These are phyloP conservation scores for Drosophila erecta DNA, from an alignment of 1,140 invertebrate genomes.

Conservation along the genomic window DNA sequence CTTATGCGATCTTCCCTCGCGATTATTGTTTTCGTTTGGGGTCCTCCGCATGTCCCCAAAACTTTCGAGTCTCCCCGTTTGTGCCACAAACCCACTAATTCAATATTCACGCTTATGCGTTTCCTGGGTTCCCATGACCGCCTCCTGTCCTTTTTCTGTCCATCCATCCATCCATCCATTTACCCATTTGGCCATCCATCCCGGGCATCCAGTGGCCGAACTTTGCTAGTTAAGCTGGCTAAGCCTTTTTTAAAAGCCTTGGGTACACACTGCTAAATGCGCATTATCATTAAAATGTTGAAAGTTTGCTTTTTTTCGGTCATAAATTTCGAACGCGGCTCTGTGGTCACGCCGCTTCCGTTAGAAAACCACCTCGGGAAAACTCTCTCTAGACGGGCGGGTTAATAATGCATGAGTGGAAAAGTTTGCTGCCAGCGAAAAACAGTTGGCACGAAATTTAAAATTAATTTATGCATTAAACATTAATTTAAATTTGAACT, in stretches of 20 bases:
- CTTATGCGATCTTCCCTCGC: constrained; percentile 3
- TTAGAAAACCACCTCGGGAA: constrained; percentile 46
- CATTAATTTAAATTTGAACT: constrained; percentile 52
- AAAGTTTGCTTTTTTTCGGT: constrained; percentile 68
- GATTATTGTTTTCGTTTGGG: constrained; percentile 30
- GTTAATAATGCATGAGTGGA: constrained; percentile 71
- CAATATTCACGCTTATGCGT: constrained; percentile 76
- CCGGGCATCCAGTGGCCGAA: constrained; percentile 34
- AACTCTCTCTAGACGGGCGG: constrained; percentile 37
- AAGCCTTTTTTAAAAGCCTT: constrained; percentile 82
- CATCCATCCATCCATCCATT: constrained; percentile 13
- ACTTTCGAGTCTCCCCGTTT: constrained; percentile 12
- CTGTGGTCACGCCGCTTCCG: constrained; percentile 51
- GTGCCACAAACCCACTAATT: constrained; percentile 50
- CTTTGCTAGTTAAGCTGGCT: constrained; percentile 82
- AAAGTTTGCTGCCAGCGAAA: constrained; percentile 46
- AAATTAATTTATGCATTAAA: constrained; percentile 65
- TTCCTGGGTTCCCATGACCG: constrained; percentile 28
- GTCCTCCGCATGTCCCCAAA: constrained; percentile 41
- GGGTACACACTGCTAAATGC: constrained; percentile 81
- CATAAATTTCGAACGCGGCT: constrained; percentile 69
- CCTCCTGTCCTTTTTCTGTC: constrained; percentile 1
- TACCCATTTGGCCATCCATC: constrained; percentile 8
- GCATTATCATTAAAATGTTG: constrained; percentile 83
- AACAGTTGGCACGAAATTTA: constrained; percentile 51